Evolutionary conservation across 2,888 invertebrate genomes (phyloP).

Genomic region (Liodrosophila aerea): DNA sequence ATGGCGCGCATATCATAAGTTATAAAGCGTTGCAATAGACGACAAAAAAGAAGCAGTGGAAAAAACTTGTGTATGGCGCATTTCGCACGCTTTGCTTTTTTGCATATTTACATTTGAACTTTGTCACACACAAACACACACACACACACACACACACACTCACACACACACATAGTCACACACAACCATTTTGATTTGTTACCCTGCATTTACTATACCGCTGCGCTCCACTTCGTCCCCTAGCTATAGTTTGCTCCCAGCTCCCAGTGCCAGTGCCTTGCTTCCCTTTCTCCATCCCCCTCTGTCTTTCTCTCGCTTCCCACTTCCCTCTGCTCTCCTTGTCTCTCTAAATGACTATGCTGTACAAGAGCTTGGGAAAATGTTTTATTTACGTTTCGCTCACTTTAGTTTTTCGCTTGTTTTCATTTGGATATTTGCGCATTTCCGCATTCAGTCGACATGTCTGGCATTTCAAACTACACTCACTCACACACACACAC

Average conservation of each 20-base stretch:
- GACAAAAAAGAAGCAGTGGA: constrained; percentile 12
- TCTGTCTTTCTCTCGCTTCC: neutral
- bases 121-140: constrained; percentile 44
- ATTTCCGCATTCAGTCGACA: constrained; percentile 73
- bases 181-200: constrained; percentile 66
- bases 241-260: too few species aligned
- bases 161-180: neutral
- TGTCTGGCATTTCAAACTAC: constrained; percentile 60
- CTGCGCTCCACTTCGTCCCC: neutral
- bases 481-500: constrained; percentile 23
- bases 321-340: neutral
- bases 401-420: constrained; percentile 40
- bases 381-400: constrained; percentile 66
- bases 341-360: constrained; percentile 46
- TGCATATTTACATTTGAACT: constrained; percentile 71
- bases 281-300: neutral
- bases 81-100: constrained; percentile 41
- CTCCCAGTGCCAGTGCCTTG: too few species aligned
- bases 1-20: constrained; percentile 37
- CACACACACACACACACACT: neutral
- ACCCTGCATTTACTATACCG: constrained; percentile 5
- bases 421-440: constrained; percentile 70
- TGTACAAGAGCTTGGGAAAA: constrained; percentile 55
- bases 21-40: constrained; percentile 47
- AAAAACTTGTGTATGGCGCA: constrained; percentile 20